Percentiles rank a stretch among this genome's conserved stretches.
These are phyloP conservation scores for Hydriomena furcata DNA, from an alignment of 2,888 invertebrate species.

Conservation along the genomic window DNA sequence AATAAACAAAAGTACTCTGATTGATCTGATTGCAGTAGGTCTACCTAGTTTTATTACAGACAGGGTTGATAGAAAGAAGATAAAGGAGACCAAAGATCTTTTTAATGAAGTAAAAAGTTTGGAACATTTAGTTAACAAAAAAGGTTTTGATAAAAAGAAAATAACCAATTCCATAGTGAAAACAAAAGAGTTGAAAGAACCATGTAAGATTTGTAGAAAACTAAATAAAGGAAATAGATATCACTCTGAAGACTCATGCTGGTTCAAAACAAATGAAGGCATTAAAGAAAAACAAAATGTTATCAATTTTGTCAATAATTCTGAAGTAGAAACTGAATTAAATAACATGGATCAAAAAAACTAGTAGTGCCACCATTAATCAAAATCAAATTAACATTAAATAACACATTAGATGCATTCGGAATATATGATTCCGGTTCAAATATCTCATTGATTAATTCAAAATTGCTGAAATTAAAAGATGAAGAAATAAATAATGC, in stretches of 20 bases:
- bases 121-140: conserved; percentile 25
- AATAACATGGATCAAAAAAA: conserved; percentile 39
- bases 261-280: conserved; percentile 31
- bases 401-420: conserved; percentile 31
- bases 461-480: conserved; percentile 28
- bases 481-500: conserved; percentile 7
- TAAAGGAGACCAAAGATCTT: conserved; percentile 7
- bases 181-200: conserved; percentile 5
- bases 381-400: conserved; percentile 33
- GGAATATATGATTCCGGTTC: conserved; percentile 46
- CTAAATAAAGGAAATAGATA: conserved; percentile 26
- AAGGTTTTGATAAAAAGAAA: neutral
- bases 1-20: neutral
- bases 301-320: conserved; percentile 30
- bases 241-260: conserved; percentile 28
- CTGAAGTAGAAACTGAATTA: conserved; percentile 26
- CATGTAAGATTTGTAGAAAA: conserved; percentile 29
- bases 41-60: neutral
- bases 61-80: conserved; percentile 17
- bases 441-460: conserved; percentile 42
- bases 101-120: conserved; percentile 14
- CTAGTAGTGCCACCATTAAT: conserved; percentile 29
- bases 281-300: too few species aligned
- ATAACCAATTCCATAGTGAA: conserved; percentile 10
- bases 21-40: neutral